Evolutionary conservation across 1,140 invertebrate genomes (phyloP).

Genomic region (Zaprionus kolodkinae): DNA sequence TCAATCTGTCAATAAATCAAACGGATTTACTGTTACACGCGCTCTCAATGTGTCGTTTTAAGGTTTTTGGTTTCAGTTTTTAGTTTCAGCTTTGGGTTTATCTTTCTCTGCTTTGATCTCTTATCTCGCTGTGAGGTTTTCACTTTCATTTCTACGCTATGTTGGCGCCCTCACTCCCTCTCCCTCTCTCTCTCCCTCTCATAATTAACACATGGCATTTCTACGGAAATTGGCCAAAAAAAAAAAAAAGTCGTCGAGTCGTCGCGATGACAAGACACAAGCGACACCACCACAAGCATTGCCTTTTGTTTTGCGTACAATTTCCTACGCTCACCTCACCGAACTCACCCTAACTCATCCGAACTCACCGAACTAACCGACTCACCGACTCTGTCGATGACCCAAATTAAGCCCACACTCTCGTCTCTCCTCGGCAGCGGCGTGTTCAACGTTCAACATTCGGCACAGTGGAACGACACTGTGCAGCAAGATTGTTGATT

Average conservation of each 20-base stretch:
- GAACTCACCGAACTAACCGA: neutral
- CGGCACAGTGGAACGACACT: constrained; percentile 25
- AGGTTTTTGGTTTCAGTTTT: constrained; percentile 2
- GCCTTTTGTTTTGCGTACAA: constrained; percentile 13
- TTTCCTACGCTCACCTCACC: constrained; percentile 2
- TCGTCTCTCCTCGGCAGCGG: constrained; percentile 19
- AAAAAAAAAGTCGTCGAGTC: constrained; percentile 14
- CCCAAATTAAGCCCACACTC: constrained; percentile 46
- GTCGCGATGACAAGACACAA: constrained; percentile 30
- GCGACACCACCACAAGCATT: neutral
- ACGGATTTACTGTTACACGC: constrained; percentile 7
- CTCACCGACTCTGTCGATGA: constrained; percentile 19
- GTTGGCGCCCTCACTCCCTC: constrained; percentile 17
- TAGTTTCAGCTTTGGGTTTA: neutral
- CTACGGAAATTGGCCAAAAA: constrained; percentile 38
- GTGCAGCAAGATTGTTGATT: constrained; percentile 6
- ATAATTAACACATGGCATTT: constrained; percentile 38
- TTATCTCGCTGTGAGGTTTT: constrained; percentile 36
- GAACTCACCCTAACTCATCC: no score
- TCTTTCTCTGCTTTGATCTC: constrained; percentile 7
- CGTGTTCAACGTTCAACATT: constrained; percentile 41
- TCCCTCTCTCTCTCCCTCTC: constrained; percentile 27
- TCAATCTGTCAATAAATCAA: constrained; percentile 34
- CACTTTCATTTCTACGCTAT: constrained; percentile 36
- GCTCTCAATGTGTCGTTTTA: constrained; percentile 24